These are phyloP conservation scores for Channa striata DNA, from an alignment of 2,797 vertebrate species.

Conservation along the genomic window DNA sequence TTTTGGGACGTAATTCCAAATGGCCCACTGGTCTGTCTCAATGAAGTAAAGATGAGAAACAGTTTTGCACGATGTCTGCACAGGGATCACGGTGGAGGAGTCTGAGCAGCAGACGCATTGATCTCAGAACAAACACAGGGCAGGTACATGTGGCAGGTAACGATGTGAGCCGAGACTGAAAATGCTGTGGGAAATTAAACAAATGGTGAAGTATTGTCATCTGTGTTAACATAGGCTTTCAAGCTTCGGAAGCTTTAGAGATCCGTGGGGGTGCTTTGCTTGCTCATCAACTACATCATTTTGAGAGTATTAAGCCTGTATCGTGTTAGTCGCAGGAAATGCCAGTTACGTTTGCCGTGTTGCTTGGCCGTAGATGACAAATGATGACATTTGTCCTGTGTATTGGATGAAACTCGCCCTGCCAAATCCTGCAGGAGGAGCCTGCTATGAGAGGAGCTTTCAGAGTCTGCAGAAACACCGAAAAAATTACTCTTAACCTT, in stretches of 20 bases:
- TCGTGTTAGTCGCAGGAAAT: conserved; percentile 27
- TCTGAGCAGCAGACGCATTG: conserved; percentile 14
- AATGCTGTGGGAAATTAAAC: conserved; percentile 46
- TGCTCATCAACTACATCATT: conserved; percentile 40
- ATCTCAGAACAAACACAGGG: conserved; percentile 45
- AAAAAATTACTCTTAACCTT: conserved; percentile 20
- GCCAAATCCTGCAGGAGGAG: conserved; percentile 38
- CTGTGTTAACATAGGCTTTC: conserved; percentile 36
- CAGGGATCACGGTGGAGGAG: conserved; percentile 10
- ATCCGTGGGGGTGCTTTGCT: conserved; percentile 22
- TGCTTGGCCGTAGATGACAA: conserved; percentile 30
- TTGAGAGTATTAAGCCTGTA: conserved; percentile 15
- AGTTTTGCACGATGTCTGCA: conserved; percentile 15
- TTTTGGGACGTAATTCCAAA: conserved; percentile 12
- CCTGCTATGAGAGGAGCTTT: conserved; percentile 16
- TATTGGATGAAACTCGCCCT: conserved; percentile 24
- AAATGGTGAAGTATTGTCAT: conserved; percentile 31
- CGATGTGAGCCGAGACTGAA: conserved; percentile 35
- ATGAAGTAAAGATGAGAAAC: conserved; percentile 27
- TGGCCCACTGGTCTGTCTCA: conserved; percentile 24
- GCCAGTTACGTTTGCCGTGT: conserved; percentile 32
- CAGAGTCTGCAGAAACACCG: conserved; percentile 4
- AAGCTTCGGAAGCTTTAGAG: conserved; percentile 24
- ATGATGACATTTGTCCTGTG: conserved; percentile 44
- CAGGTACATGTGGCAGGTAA: conserved; percentile 50